Percentiles rank a stretch among this genome's conserved stretches.
Evolutionary conservation across 2,888 invertebrate species (phyloP).

Genomic region (Apoda limacodes): DNA sequence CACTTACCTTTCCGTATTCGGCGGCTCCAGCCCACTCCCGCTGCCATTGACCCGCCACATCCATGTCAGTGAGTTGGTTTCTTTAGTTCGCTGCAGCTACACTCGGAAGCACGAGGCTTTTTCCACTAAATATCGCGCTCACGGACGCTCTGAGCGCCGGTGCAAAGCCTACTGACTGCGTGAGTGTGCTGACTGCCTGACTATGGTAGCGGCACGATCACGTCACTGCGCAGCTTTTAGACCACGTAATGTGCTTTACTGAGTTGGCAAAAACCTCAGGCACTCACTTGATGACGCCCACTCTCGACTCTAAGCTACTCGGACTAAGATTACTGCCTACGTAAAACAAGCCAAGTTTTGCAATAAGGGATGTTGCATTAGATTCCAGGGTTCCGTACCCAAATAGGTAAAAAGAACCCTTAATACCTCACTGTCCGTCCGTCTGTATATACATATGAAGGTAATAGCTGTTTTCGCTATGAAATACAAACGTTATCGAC

Average conservation of each 20-base stretch:
- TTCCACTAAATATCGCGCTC: slow-evolving; percentile 31
- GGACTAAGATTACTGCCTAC: slow-evolving; percentile 47
- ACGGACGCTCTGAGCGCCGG: slow-evolving; percentile 43
- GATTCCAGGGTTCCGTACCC: too few relatives aligned
- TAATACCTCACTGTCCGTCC: too few relatives aligned
- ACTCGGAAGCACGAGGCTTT: slow-evolving; percentile 47
- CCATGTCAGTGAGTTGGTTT: slow-evolving; percentile 39
- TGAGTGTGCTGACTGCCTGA: slow-evolving; percentile 16
- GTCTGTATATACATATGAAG: too few relatives aligned
- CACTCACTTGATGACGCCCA: slow-evolving; percentile 60
- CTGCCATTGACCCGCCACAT: slow-evolving; percentile 64
- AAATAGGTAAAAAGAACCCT: too few relatives aligned
- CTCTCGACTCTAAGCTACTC: slow-evolving; percentile 35
- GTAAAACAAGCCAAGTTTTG: slow-evolving; percentile 29
- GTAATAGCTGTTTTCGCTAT: too few relatives aligned
- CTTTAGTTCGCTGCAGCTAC: slow-evolving; percentile 58
- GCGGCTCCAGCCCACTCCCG: slow-evolving; percentile 63
- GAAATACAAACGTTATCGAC: too few relatives aligned
- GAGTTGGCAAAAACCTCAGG: slow-evolving; percentile 46
- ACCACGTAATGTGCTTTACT: slow-evolving; percentile 50
- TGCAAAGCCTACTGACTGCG: slow-evolving; percentile 44
- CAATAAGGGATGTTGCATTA: slow-evolving; percentile 25
- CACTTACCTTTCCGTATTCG: slow-evolving; percentile 64
- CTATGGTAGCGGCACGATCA: not conserved
- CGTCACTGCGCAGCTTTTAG: slow-evolving; percentile 33